Percentiles rank a stretch among this genome's conserved stretches.
Evolutionary conservation across 92 coral and sea anemone genomes (phyloP).

Genomic region (Parazoanthus swiftii): DNA sequence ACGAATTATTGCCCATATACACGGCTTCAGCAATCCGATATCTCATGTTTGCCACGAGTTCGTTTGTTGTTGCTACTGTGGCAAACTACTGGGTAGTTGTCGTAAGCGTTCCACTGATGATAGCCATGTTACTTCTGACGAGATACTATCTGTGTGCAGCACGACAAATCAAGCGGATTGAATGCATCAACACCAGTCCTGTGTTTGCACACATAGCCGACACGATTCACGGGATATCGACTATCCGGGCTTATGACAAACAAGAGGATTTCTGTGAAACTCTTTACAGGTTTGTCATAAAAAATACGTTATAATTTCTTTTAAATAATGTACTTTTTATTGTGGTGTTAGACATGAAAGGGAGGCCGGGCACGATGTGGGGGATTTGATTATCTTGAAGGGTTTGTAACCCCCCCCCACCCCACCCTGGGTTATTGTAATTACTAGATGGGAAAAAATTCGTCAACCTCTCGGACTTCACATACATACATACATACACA

Average conservation of each 20-base stretch:
- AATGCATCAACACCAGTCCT: constrained; percentile 18
- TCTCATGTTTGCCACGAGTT: constrained; percentile 22
- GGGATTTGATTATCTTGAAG: too few species aligned
- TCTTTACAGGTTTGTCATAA: constrained; percentile 26
- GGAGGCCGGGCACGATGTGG: too few species aligned
- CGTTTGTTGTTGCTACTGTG: constrained; percentile 33
- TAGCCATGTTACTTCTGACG: neutral
- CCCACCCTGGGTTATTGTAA: too few species aligned
- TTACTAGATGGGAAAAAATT: too few species aligned
- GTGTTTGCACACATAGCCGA: constrained; percentile 37
- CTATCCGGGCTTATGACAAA: constrained; percentile 29
- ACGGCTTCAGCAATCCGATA: neutral
- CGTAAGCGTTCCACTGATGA: constrained; percentile 7
- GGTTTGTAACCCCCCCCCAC: too few species aligned
- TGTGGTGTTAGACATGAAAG: too few species aligned
- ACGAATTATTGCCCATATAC: constrained; percentile 16
- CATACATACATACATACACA: too few species aligned
- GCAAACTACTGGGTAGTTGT: constrained; percentile 24
- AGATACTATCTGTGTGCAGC: constrained; percentile 10
- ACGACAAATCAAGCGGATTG: constrained; percentile 23
- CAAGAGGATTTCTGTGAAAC: constrained; percentile 14
- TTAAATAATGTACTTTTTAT: too few species aligned
- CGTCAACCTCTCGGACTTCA: too few species aligned
- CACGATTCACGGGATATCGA: constrained; percentile 31
- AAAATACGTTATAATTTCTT: too few species aligned